A percentile compares a stretch with the other conserved stretches of the same genome.
These are phyloP conservation scores for Actinia equina DNA, from an alignment of 64 coral and sea anemone species.

Conservation along the genomic window DNA sequence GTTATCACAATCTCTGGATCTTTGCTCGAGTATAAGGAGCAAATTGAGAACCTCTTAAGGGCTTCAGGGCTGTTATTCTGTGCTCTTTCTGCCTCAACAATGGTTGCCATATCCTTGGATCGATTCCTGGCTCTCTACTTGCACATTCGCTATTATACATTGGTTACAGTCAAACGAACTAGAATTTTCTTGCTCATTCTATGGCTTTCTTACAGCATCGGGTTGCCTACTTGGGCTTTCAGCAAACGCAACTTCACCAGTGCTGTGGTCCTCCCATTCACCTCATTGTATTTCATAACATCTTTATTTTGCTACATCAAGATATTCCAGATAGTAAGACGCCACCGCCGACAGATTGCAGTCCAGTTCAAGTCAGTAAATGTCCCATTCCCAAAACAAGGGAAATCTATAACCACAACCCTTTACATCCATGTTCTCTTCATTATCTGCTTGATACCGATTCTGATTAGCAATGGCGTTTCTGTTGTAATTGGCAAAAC, in stretches of 20 bases:
- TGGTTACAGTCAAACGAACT: constrained; percentile 11
- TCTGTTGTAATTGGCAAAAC: neutral
- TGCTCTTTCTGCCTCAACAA: constrained; percentile 21
- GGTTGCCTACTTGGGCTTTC: neutral
- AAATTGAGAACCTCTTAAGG: neutral
- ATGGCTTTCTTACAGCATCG: neutral
- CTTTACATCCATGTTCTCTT: neutral
- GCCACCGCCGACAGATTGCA: neutral
- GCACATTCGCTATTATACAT: constrained; percentile 14
- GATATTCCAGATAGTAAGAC: neutral
- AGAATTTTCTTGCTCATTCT: neutral
- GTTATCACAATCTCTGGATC: neutral
- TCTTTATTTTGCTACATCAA: neutral
- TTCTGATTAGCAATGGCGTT: neutral
- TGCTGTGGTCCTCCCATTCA: neutral
- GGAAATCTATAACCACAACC: neutral
- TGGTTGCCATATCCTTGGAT: constrained; percentile 34
- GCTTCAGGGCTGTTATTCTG: neutral
- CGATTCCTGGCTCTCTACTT: constrained; percentile 19
- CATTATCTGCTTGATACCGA: constrained; percentile 1
- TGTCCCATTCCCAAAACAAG: neutral
- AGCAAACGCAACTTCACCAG: neutral
- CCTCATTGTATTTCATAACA: neutral
- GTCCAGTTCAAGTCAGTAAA: neutral
- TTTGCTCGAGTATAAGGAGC: neutral